Base-by-base conservation (phyloP, 2,888 invertebrate genomes). In the Allygus modestus region DNA sequence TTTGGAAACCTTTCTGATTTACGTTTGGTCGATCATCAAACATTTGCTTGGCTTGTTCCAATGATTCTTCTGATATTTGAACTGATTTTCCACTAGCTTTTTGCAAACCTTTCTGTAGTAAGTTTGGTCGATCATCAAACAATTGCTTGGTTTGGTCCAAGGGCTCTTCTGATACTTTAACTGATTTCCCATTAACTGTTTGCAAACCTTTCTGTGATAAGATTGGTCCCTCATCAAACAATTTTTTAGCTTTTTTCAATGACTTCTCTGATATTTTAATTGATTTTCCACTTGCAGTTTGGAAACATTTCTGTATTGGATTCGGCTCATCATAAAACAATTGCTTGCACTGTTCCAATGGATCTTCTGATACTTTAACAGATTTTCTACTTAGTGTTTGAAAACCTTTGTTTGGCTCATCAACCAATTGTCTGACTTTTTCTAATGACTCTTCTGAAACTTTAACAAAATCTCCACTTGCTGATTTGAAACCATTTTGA, bases 291-390 rank as follows among this genome's bases (percentile, higher is more conserved):
- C 65, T 82, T 26, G 81, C 84, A 17, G 84, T 84, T 69, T 79
- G 71, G 37, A 84, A 81, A 15, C 71, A 69, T 51, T 37, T 77
- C 0, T n/a, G 28, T 7, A 12, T 41, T 77, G 11, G 20, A 23
- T 17, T 33, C 31, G 31, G 31, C 5, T 2, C 31, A 33, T 71
- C 84, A 23, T 86, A 41, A 83, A 87, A 86, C 5, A 86, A 58
- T 20, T 46, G 81, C 82, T 79, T 87, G 31, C 86, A 86, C 71
- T 85, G 85, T 12, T 77, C 58, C 46, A 87, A 61, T 37, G 86
- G 79, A 12, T 84, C 84, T 86, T 88, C 86, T 12, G 87, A 86
- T 73, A 89, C 81, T 71, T 33, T 9, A 9, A 83, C 41, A 11
- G 58, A n/a, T 71, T 85, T 84, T 0, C 83, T 84, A 58, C 46